Evolutionary conservation across 2,888 invertebrate species (phyloP).

Genomic region (Zootermopsis nevadensis): DNA sequence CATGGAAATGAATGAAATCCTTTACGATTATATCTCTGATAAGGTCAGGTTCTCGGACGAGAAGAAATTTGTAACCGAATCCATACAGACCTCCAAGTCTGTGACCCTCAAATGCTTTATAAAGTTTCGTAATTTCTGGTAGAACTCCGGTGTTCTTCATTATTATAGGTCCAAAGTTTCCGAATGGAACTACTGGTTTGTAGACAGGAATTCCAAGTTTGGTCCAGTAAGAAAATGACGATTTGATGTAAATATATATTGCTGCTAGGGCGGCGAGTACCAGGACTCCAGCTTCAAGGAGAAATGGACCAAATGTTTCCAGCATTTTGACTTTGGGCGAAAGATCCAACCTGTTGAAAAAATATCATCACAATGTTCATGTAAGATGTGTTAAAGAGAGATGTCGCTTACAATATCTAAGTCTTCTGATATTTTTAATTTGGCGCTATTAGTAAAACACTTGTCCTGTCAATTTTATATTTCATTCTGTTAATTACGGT

Average conservation of each 20-base stretch:
- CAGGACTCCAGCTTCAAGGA: neutral
- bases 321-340: neutral
- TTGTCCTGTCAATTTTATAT: too few relatives aligned
- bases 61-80: conserved; percentile 53
- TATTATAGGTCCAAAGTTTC: neutral
- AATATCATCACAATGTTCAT: too few relatives aligned
- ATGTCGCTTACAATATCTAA: too few relatives aligned
- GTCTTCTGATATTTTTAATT: too few relatives aligned
- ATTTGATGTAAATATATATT: neutral
- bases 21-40: conserved; percentile 25
- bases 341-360: too few relatives aligned
- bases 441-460: too few relatives aligned
- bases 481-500: too few relatives aligned
- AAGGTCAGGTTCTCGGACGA: conserved; percentile 30
- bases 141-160: neutral
- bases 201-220: neutral
- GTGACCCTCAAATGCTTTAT: conserved; percentile 19
- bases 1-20: conserved; percentile 47
- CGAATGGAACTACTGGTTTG: neutral
- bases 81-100: conserved; percentile 22
- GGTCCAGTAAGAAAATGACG: neutral
- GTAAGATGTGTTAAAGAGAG: too few relatives aligned
- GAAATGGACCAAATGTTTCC: neutral
- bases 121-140: neutral
- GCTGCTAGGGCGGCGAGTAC: neutral